These are phyloP conservation scores for fruit fly (Drosophila melanogaster) DNA, from an alignment of 1,140 invertebrate genomes.

Conservation along the genomic window DNA sequence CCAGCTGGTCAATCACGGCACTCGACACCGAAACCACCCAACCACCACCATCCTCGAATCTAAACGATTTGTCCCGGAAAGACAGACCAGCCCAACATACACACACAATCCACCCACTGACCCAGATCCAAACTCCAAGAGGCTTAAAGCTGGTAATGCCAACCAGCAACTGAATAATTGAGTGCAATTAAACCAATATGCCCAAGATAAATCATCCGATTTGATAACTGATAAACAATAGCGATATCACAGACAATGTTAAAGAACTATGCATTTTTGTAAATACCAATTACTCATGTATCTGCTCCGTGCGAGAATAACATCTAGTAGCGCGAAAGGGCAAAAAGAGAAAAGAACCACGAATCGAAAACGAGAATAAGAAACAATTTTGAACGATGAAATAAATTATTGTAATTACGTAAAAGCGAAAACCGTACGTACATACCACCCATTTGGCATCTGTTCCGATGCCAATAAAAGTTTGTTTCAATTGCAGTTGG, in stretches of 20 bases:
- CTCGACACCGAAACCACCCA: slow-evolving; percentile 11
- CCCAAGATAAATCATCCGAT: slow-evolving; percentile 28
- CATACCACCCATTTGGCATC: slow-evolving; percentile 48
- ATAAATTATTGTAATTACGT: slow-evolving; percentile 79
- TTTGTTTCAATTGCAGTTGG: slow-evolving; percentile 57
- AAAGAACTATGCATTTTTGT: slow-evolving; percentile 58
- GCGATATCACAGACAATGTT: slow-evolving; percentile 43
- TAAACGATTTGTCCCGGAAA: slow-evolving; percentile 23
- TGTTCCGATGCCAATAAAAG: slow-evolving; percentile 60
- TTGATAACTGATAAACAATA: slow-evolving; percentile 60
- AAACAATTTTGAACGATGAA: slow-evolving; percentile 58
- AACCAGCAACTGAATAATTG: slow-evolving; percentile 36
- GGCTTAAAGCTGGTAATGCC: slow-evolving; percentile 38
- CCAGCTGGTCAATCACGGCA: slow-evolving; percentile 43
- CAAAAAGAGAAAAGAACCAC: slow-evolving; percentile 33
- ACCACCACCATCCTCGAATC: slow-evolving; percentile 19
- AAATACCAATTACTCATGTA: slow-evolving; percentile 56
- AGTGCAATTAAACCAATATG: slow-evolving; percentile 36
- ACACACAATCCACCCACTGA: slow-evolving; percentile 40
- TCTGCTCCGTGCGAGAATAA: slow-evolving; percentile 18
- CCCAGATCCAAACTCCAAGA: slow-evolving; percentile 37
- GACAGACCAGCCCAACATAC: slow-evolving; percentile 4
- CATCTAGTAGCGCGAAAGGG: slow-evolving; percentile 68
- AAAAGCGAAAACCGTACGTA: slow-evolving; percentile 33
- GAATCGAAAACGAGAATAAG: slow-evolving; percentile 33